Conservation (phyloP, 1,140 invertebrate species). For the Drosophila fuyamai region DNA sequence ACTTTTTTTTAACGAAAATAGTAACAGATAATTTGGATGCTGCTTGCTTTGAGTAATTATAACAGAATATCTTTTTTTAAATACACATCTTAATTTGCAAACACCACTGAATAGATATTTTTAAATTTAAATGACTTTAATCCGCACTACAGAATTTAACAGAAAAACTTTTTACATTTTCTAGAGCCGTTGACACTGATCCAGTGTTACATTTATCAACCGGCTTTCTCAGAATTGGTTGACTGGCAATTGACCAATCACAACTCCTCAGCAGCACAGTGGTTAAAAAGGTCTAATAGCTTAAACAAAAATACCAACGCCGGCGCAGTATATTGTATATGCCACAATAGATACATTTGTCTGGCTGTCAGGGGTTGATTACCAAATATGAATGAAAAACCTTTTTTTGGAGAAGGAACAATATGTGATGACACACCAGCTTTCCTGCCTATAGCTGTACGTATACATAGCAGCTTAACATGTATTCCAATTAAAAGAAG, state of each 20-base stretch:
- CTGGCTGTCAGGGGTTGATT: constrained; percentile 33
- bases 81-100: no score
- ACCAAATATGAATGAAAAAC: constrained; percentile 32
- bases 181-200: no score
- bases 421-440: constrained; percentile 22
- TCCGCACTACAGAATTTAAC: no score
- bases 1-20: no score
- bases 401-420: constrained; percentile 14
- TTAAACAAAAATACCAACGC: neutral
- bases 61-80: no score
- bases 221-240: constrained; percentile 14
- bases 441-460: neutral
- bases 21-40: no score
- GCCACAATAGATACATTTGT: neutral
- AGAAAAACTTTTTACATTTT: no score
- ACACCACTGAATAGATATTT: no score
- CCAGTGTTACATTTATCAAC: constrained; percentile 1
- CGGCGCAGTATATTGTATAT: constrained; percentile 11
- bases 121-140: no score
- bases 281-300: neutral
- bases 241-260: constrained; percentile 30
- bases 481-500: constrained; percentile 36
- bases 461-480: constrained; percentile 23
- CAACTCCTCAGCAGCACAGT: constrained; percentile 6
- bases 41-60: no score